Conservation (phyloP, 2,113 vertebrate species). For the Antidorcas marsupialis region DNA sequence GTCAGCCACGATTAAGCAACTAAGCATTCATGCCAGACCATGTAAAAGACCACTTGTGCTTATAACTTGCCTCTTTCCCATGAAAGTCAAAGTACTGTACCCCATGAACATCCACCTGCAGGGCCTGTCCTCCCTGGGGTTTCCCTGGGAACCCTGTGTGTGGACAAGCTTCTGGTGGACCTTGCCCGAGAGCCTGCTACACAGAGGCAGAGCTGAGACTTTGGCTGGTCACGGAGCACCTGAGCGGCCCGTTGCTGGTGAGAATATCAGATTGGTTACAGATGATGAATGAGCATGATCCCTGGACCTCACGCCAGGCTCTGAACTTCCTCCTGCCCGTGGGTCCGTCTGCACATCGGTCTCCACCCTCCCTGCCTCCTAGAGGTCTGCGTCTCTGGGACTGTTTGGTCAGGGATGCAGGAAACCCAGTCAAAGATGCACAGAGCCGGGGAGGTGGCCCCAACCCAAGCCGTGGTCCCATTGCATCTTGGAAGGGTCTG, state of each 20-base stretch:
- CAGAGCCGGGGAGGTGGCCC: not conserved
- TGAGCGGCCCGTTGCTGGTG: accelerated
- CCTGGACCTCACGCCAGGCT: no score
- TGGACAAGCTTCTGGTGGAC: not conserved
- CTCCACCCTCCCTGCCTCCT: accelerated
- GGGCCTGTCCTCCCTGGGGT: no score
- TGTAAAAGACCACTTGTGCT: accelerated
- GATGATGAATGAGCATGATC: accelerated
- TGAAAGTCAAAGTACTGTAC: accelerated
- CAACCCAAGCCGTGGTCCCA: no score
- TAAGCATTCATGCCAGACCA: accelerated
- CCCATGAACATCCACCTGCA: accelerated
- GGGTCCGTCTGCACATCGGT: not conserved
- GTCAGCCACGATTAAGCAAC: not conserved
- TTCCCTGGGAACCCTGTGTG: accelerated
- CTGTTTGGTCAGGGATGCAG: not conserved
- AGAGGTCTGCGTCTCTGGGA: not conserved
- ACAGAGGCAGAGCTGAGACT: accelerated
- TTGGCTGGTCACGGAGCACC: accelerated
- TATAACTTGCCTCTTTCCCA: not conserved
- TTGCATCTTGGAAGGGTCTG: no score
- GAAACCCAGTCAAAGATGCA: not conserved
- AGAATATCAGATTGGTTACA: not conserved
- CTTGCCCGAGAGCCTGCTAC: not conserved
- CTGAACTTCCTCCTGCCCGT: no score